Base-by-base conservation (phyloP, 2,113 vertebrate species). In the Xerus inauris region DNA sequence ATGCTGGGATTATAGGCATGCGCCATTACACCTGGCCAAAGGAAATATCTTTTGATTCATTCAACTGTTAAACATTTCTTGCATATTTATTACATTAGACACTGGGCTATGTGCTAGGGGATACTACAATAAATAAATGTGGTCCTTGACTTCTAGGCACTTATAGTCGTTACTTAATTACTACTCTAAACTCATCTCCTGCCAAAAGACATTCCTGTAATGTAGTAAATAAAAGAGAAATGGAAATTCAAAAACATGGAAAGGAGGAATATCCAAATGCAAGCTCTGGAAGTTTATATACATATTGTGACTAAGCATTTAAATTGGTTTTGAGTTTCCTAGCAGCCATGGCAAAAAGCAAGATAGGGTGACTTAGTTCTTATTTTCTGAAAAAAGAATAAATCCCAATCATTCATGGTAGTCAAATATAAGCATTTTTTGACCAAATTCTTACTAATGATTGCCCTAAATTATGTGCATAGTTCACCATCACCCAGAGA, bases 31-130 rank as follows among this genome's bases (percentile, higher is more conserved):
- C n/a, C n/a, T n/a, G n/a, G n/a, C n/a, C n/a, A n/a, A n/a, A n/a
- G n/a, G n/a, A 42, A 84, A 77, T 59, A 22, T 10, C 59, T 76
- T 88, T 8, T 92, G 16, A 87, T 73, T 93, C 65, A 75, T 80
- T 91, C 64, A 94, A 69, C 3, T 72, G 77, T 62, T 12, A 73
- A 75, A 73, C 71, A 87, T 83, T 94, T 90, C 77, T 59, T 95
- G 51, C 76, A 65, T 49, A 94, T 38, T 62, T 62, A 62, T 62
- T 62, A 62, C 59, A 62, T 62, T 62, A 62, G 24, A 62, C 20
- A 62, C 35, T 24, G 7, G n/a, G 54, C 35, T 79, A 28, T 72
- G 45, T n/a, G 24, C 71, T 92, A 14, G 5, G 12, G 51, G 71
- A 86, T 4, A 73, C 35, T 80, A 51, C 4, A 3, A 65, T 59